Evolutionary conservation across 1,140 invertebrate species (phyloP), one percentile per base, ranked within the genome.

Genomic region (Adelges cooleyi): DNA sequence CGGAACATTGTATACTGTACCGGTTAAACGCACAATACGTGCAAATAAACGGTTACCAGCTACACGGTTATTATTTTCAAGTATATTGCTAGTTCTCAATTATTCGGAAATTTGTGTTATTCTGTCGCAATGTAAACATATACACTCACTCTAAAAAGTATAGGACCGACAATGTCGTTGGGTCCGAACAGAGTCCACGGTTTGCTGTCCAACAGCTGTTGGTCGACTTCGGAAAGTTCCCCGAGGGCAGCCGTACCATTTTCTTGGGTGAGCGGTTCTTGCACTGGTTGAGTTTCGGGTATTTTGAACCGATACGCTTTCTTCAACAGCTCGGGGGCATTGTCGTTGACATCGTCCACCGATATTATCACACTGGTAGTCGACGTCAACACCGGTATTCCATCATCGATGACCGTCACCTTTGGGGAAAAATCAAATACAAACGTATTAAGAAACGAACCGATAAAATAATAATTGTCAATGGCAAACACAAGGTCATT

Each of bases 291-390:
- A 8, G 71, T 72, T 65, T 72, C 84, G 15, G 88, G 89, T 68
- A 92, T 84, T 71, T 82, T 82, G 62, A 93, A 80, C 69, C 86
- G 84, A 75, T 92, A 91, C 68, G 86, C 84, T 56, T 82, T 81
- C 71, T 91, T 84, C 69, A 86, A 83, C 74, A 94, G 94, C 69
- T 83, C 81, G 0, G 89, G 90, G 42, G 80, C 79, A 72, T 89
- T 83, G 74, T 95, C 92, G 77, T 95, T 94, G 66, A 89, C 78
- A 75, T 95, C 90, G 20, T 81, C 77, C 9, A 96, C 85, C 59
- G 82, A 78, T 42, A 97, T 82, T 23, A 90, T 81, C 33, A 96
- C 86, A 67, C 89, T 81, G 13, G 89, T 90, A 3, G 85, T 87
- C 4, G 90, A 92, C 3, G 86, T 84, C 59, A 94, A 77, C 5